phyloP scores from a whole-genome alignment of 1,140 invertebrate species.

The Chlorops oryzae region DNA sequence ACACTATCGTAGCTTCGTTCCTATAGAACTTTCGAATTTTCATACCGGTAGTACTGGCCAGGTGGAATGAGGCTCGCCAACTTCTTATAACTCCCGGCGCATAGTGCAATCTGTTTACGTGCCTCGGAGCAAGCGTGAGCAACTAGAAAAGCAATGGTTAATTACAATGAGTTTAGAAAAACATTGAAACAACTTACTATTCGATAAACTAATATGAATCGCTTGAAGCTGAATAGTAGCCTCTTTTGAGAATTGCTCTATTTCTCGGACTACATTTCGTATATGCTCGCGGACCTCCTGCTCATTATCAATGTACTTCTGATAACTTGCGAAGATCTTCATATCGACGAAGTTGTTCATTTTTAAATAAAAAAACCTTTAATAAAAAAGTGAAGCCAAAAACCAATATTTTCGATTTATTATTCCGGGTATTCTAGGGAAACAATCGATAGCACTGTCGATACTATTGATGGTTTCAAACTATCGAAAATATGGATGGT shows the following conservation, averaged over 20 bases:
- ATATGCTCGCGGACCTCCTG: conserved; percentile 65
- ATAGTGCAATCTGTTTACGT: conserved; percentile 53
- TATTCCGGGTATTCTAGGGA: too few relatives aligned
- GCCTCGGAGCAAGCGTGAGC: conserved; percentile 53
- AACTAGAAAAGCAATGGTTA: conserved; percentile 18
- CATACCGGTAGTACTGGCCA: conserved; percentile 65
- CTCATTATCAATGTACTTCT: conserved; percentile 59
- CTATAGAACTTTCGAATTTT: too few relatives aligned
- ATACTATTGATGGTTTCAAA: too few relatives aligned
- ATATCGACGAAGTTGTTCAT: conserved; percentile 36
- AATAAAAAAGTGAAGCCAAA: too few relatives aligned
- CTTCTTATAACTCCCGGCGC: conserved; percentile 54
- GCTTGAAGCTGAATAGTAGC: conserved; percentile 64
- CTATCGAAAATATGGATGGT: too few relatives aligned
- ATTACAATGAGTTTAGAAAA: conserved; percentile 6
- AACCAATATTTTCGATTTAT: too few relatives aligned
- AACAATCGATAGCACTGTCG: too few relatives aligned
- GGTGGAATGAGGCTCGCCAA: conserved; percentile 56
- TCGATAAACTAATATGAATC: conserved; percentile 59
- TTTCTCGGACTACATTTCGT: conserved; percentile 57
- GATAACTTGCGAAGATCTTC: conserved; percentile 58
- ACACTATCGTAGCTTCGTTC: too few relatives aligned
- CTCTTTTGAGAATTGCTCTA: conserved; percentile 63
- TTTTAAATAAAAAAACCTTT: too few relatives aligned
- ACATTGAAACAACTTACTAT: conserved; percentile 51